A percentile compares a stretch with the other conserved stretches of the same genome.
Evolutionary conservation across 2,888 invertebrate genomes (phyloP).

Genomic region (Taenaris catops): DNA sequence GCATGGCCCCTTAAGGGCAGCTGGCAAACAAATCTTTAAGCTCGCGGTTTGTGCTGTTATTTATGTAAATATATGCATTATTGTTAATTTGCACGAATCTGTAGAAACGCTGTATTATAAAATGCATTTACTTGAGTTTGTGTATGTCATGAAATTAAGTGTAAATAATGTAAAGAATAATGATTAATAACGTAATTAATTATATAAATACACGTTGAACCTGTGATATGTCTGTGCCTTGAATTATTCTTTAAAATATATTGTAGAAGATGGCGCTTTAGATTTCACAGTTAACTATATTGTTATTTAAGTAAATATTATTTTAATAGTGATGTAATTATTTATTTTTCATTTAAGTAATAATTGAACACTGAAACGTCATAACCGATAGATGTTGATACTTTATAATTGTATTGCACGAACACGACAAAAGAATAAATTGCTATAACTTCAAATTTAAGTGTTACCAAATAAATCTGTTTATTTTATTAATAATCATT

Average conservation of each 20-base stretch:
- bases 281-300: conserved; percentile 6
- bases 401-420: conserved; percentile 13
- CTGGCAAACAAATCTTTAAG: no score
- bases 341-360: conserved; percentile 24
- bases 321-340: conserved; percentile 23
- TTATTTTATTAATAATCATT: conserved; percentile 3
- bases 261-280: conserved; percentile 58
- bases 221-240: conserved; percentile 78
- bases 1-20: no score
- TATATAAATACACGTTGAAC: conserved; percentile 52
- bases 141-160: conserved; percentile 23
- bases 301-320: conserved; percentile 17
- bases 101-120: neutral
- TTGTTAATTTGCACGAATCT: no score
- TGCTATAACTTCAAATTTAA: conserved; percentile 18
- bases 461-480: conserved; percentile 15
- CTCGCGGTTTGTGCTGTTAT: no score
- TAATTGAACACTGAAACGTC: conserved; percentile 8
- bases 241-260: conserved; percentile 44
- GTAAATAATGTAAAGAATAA: conserved; percentile 30
- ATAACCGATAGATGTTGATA: conserved; percentile 9
- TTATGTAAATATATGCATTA: no score
- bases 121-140: conserved; percentile 31
- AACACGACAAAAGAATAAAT: conserved; percentile 9
- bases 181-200: conserved; percentile 26